These are phyloP conservation scores for Enteromius viviparus DNA, from an alignment of 2,797 vertebrate species.

Conservation along the genomic window DNA sequence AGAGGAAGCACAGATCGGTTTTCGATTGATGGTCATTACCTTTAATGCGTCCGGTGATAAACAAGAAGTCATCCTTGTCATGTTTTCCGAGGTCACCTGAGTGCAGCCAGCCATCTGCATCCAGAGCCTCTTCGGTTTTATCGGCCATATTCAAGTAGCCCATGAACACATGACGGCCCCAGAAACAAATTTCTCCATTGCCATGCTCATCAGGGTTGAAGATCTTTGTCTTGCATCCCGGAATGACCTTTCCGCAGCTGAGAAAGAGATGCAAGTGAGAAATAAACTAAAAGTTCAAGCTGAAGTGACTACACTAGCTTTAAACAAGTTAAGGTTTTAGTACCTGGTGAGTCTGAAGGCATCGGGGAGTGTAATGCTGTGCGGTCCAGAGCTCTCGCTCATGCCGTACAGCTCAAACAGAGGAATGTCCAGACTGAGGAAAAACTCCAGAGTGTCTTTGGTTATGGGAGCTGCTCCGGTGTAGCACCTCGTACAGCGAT, in stretches of 20 bases:
- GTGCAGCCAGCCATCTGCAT: slow-evolving; percentile 90
- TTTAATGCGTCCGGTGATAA: slow-evolving; percentile 93
- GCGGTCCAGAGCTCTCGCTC: slow-evolving; percentile 91
- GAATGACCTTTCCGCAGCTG: slow-evolving; percentile 87
- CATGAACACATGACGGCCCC: slow-evolving; percentile 96
- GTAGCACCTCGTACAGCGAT: slow-evolving; percentile 85
- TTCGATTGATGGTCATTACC: slow-evolving; percentile 70
- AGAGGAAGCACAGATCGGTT: neutral
- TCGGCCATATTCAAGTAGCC: slow-evolving; percentile 90
- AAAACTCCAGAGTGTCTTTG: slow-evolving; percentile 90
- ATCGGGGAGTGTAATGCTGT: slow-evolving; percentile 73
- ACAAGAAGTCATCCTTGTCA: slow-evolving; percentile 85
- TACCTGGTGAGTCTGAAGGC: slow-evolving; percentile 85
- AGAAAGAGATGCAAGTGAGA: neutral
- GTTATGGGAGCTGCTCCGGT: slow-evolving; percentile 89
- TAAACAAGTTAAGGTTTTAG: neutral
- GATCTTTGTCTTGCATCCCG: slow-evolving; percentile 83
- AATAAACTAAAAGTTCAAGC: neutral
- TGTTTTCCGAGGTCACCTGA: slow-evolving; percentile 90
- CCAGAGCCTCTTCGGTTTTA: slow-evolving; percentile 83
- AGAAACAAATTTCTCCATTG: slow-evolving; percentile 88
- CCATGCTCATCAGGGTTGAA: slow-evolving; percentile 77
- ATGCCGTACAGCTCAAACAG: slow-evolving; percentile 91
- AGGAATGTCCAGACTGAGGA: slow-evolving; percentile 90
- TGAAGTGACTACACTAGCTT: neutral